Evolutionary conservation across 2,888 invertebrate genomes (phyloP).

Genomic region (Aphodius granarius): DNA sequence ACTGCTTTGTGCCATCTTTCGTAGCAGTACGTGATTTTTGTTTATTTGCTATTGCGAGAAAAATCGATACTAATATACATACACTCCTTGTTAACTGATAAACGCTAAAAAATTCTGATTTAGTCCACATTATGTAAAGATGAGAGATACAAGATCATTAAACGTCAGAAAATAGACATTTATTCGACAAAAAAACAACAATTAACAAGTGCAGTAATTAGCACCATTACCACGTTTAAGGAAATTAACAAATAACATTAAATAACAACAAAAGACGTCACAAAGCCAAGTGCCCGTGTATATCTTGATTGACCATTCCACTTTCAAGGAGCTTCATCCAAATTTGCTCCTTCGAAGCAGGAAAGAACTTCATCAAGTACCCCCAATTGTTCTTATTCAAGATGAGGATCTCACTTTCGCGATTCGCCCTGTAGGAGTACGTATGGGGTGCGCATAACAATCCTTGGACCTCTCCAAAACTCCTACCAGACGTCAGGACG

Average conservation of each 20-base stretch:
- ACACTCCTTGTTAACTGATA: too few species aligned
- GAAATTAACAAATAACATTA: neutral
- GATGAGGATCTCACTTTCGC: slow-evolving; percentile 34
- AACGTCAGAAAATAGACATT: neutral
- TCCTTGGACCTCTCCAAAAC: slow-evolving; percentile 40
- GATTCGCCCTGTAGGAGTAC: slow-evolving; percentile 35
- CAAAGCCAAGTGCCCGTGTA: too few species aligned
- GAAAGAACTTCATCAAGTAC: slow-evolving; percentile 38
- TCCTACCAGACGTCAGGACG: slow-evolving; percentile 24
- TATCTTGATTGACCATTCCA: neutral
- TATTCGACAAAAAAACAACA: neutral
- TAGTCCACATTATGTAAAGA: neutral
- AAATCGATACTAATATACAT: too few species aligned
- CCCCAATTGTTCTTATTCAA: slow-evolving; percentile 34
- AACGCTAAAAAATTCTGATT: too few species aligned
- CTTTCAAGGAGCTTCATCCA: slow-evolving; percentile 3
- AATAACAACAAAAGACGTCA: too few species aligned
- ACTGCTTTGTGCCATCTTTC: too few species aligned
- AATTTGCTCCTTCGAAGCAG: slow-evolving; percentile 35
- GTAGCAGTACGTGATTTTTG: too few species aligned
- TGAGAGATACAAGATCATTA: neutral
- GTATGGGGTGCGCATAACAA: slow-evolving; percentile 32
- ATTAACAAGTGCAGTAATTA: too few species aligned
- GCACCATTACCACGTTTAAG: neutral
- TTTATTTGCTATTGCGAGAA: too few species aligned